Evolutionary conservation across 2,888 invertebrate species (phyloP), one percentile per base, ranked within the genome.

Genomic region (Corythucha ciliata): DNA sequence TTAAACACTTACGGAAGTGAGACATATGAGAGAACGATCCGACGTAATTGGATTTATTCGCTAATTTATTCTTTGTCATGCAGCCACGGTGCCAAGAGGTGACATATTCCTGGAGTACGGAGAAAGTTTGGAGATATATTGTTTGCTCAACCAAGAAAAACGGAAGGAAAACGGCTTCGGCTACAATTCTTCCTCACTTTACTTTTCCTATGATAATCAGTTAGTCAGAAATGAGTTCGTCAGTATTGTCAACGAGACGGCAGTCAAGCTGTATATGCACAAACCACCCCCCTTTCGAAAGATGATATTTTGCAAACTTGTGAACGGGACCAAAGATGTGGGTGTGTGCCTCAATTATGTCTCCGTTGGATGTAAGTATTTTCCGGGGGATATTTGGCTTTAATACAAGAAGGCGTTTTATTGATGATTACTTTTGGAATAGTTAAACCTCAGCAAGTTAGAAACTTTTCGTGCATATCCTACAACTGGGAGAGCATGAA

Each of bases 391-490:
- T n/a, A n/a, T n/a, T n/a, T n/a, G n/a, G n/a, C n/a, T n/a, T n/a
- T n/a, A n/a, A n/a, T 10, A 12, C 10, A 12, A 12, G 29, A 29
- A 12, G 10, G 10, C 29, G 29, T 29, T 12, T 12, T 29, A 29
- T 29, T 29, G 29, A 29, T 29, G 29, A 29, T 29, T 29, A 29
- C 29, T 12, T 10, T 12, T 29, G n/a, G 29, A 29, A 12, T 12
- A 78, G 78, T 66, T 33, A 70, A 74, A 48, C 88, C 88, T 1
- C 65, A 71, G 53, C 67, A 73, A 59, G 80, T 86, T 2, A 67
- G 70, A 7, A 78, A 85, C 65, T 87, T 90, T 62, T 69, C 70
- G 22, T 91, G 90, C 64, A 68, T 79, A 42, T 81, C 85, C 10
- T 70, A 75, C 57, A 84, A 89, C 65, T 81, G 83, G 70, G 76